Evolutionary conservation across 2,888 invertebrate genomes (phyloP), one percentile per base, ranked within the genome.

Genomic region (Pycnomerus fuliginosus): DNA sequence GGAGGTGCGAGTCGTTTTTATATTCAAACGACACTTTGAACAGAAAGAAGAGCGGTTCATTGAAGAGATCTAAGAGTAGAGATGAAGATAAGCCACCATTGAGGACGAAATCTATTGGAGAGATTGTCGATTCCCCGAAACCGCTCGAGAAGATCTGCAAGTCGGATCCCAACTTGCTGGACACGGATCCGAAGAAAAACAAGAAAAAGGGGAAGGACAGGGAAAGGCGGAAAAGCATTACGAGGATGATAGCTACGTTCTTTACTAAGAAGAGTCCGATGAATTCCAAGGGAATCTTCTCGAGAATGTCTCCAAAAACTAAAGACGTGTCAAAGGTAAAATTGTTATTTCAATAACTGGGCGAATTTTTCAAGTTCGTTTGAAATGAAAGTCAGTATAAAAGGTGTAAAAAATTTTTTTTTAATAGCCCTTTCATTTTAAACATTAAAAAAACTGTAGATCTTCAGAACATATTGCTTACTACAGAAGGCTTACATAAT

Each of bases 231-330:
- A 88, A 84, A 62, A 89, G 90, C 70, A 83, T 91, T 36, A 89
- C 90, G 62, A 89, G 87, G 72, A 83, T 90, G 35, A 83, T 92
- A 49, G 85, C 89, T 11, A 89, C 84, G 68, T 87, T 91, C 69
- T 87, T 92, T 67, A 80, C 83, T 60, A 85, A 87, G 68, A 83
- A 85, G 76, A 61, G 75, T 70, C 28, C 72, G 55, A 37, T 67
- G 66, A 43, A 60, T 28, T 58, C 62, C n/a, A 64, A 63, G n/a
- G 54, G 74, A 75, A 34, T 75, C 53, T 76, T 80, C 50, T 77
- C 80, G 40, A 78, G 79, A 56, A 74, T 83, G 38, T 78, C 81
- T 14, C 77, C 80, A 11, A 83, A 79, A 67, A 74, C 77, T 4
- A 83, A 80, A 70, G 80, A 79, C 46, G 77, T 80, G 65, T 77